Percentiles rank a stretch among this genome's conserved stretches.
phyloP scores from a whole-genome alignment of 2,113 vertebrate genomes.

The Crotalus helleri region DNA sequence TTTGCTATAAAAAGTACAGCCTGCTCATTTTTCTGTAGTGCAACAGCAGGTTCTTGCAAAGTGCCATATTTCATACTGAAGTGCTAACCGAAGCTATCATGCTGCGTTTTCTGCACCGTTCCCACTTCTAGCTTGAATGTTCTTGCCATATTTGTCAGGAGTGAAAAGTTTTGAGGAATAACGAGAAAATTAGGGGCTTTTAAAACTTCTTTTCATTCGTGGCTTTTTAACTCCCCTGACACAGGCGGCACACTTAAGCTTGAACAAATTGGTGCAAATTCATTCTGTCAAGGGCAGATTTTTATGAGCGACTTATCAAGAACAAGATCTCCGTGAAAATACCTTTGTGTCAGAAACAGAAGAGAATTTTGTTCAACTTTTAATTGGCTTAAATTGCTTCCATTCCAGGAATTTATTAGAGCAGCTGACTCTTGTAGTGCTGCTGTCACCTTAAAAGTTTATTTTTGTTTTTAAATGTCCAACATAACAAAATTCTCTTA shows the following conservation, averaged over 20 bases:
- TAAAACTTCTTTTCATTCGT: slow-evolving; percentile 20
- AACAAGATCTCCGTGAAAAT: neutral
- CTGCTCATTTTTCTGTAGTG: slow-evolving; percentile 40
- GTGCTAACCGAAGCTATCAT: slow-evolving; percentile 55
- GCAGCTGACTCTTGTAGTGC: neutral
- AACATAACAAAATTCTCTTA: neutral
- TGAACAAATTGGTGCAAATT: neutral
- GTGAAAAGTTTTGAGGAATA: slow-evolving; percentile 41
- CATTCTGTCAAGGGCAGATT: neutral
- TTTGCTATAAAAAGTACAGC: slow-evolving; percentile 45
- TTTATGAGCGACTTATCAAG: neutral
- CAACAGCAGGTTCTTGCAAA: slow-evolving; percentile 56
- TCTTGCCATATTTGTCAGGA: slow-evolving; percentile 46
- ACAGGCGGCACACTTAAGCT: neutral
- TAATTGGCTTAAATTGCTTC: neutral
- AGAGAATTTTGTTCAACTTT: neutral
- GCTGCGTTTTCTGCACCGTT: slow-evolving; percentile 49
- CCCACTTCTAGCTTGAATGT: slow-evolving; percentile 43
- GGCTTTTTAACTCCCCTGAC: neutral
- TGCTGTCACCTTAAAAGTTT: neutral
- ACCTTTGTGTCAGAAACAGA: neutral
- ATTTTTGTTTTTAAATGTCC: neutral
- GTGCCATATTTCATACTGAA: slow-evolving; percentile 48
- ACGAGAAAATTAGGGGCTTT: slow-evolving; percentile 27
- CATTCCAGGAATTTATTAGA: neutral